These are phyloP conservation scores for Agriopis aurantiaria DNA, from an alignment of 2,888 invertebrate species.

Conservation along the genomic window DNA sequence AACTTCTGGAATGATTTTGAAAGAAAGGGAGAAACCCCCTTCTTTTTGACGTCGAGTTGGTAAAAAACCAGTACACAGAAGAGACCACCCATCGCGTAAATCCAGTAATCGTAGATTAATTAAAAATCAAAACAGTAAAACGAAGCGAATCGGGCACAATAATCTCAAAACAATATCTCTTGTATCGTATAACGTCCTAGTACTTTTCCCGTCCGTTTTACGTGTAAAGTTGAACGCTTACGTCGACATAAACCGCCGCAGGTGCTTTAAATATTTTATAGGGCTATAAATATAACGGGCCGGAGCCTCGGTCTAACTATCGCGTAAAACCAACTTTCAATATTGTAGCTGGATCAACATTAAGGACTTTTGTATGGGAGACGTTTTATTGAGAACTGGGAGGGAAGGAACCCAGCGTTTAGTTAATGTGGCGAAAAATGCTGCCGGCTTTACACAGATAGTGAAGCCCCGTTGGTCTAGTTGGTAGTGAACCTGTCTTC, in stretches of 20 bases:
- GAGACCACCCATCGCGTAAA: background rate
- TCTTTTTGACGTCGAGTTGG: too few species aligned
- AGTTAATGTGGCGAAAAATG: background rate
- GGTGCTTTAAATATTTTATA: slow-evolving; percentile 74
- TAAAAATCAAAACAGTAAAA: slow-evolving; percentile 3
- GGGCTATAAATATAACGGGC: slow-evolving; percentile 65
- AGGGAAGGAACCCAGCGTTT: background rate
- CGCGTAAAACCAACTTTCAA: slow-evolving; percentile 54
- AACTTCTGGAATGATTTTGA: too few species aligned
- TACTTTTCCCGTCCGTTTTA: slow-evolving; percentile 24
- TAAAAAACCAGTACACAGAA: too few species aligned
- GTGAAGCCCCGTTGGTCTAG: too few species aligned
- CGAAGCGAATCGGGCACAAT: slow-evolving; percentile 5
- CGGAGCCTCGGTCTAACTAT: slow-evolving; percentile 51
- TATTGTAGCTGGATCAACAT: slow-evolving; percentile 33
- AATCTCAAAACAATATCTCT: slow-evolving; percentile 33
- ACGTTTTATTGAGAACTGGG: slow-evolving; percentile 1
- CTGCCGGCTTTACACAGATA: too few species aligned
- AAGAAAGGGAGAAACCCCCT: too few species aligned
- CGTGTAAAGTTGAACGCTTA: slow-evolving; percentile 43
- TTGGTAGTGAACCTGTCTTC: too few species aligned
- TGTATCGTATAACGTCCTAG: slow-evolving; percentile 4
- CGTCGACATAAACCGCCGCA: slow-evolving; percentile 63
- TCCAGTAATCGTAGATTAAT: background rate
- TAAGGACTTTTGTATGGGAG: slow-evolving; percentile 7